Conservation (phyloP, 2,113 vertebrate genomes). For the Tachysurus fulvidraco region DNA sequence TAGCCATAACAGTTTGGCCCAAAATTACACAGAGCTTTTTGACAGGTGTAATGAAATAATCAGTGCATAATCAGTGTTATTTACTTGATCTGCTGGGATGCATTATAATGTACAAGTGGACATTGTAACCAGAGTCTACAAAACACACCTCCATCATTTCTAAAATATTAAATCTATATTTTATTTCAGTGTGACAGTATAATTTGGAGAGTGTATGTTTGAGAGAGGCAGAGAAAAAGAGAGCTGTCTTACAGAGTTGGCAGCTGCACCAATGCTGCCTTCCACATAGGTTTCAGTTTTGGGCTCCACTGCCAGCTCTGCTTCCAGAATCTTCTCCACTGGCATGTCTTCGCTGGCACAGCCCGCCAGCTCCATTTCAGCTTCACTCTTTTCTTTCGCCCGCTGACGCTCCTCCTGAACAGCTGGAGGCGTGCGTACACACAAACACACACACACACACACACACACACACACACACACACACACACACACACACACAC, state of each 20-base stretch:
- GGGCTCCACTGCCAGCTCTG: slow-evolving; percentile 93
- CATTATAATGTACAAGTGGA: slow-evolving; percentile 30
- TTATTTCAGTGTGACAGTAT: not conserved
- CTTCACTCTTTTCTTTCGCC: slow-evolving; percentile 89
- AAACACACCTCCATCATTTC: slow-evolving; percentile 22
- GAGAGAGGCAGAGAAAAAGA: slow-evolving; percentile 6
- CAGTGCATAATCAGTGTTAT: no score
- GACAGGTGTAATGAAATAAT: no score
- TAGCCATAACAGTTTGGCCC: no score
- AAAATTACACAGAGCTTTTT: no score
- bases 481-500: slow-evolving; percentile 16
- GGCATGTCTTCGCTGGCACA: slow-evolving; percentile 97
- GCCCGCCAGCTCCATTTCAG: slow-evolving; percentile 88
- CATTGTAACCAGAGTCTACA: slow-evolving; percentile 15
- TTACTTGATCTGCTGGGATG: slow-evolving; percentile 6
- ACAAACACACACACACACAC: no score
- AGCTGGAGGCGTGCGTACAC: slow-evolving; percentile 71
- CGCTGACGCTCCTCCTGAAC: slow-evolving; percentile 97
- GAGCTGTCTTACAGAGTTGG: slow-evolving; percentile 85
- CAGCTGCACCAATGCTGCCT: slow-evolving; percentile 82
- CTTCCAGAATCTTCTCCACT: slow-evolving; percentile 97
- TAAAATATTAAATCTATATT: slow-evolving; percentile 22
- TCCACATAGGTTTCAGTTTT: slow-evolving; percentile 97
- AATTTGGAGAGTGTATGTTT: slow-evolving; percentile 21
- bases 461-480: no score